Percentiles rank a stretch among this genome's conserved stretches.
Evolutionary conservation across 2,797 vertebrate species (phyloP).

Genomic region (Hylomyscus alleni): DNA sequence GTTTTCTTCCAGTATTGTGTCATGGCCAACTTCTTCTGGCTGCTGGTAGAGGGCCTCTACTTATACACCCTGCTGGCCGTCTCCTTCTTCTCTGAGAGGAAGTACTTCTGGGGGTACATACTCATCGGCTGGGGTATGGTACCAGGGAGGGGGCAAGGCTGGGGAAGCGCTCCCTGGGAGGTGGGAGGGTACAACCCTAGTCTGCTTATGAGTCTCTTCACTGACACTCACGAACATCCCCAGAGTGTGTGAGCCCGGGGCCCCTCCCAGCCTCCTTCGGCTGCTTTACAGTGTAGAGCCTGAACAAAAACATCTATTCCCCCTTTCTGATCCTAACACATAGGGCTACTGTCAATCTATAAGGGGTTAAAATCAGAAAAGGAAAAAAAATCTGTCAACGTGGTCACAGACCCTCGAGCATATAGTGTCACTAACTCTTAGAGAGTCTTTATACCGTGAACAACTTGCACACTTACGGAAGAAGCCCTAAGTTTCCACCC

Average conservation of each 20-base stretch:
- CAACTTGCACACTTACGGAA: fast-evolving
- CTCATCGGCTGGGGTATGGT: constrained; percentile 97
- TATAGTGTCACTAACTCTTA: not conserved
- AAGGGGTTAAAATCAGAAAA: not conserved
- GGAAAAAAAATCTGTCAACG: not conserved
- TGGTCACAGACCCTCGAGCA: not conserved
- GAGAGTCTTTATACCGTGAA: not conserved
- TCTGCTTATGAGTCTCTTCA: not conserved
- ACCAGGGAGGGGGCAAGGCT: constrained; percentile 66
- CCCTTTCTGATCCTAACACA: not conserved
- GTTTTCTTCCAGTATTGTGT: constrained; percentile 98
- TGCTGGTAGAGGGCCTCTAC: constrained; percentile 97
- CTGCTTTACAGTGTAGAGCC: not conserved
- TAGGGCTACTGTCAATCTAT: not conserved
- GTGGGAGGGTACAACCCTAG: not conserved
- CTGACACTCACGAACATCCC: not conserved
- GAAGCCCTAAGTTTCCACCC: not conserved
- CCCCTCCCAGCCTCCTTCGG: not conserved
- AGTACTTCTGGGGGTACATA: constrained; percentile 99
- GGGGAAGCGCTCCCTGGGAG: constrained; percentile 1
- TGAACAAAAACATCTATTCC: not conserved
- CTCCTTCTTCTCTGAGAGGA: constrained; percentile 98
- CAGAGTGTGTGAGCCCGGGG: not conserved
- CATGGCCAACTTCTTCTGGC: constrained; percentile 99
- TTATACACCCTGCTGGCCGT: constrained; percentile 96